Evolutionary conservation across 2,113 vertebrate species (phyloP), one percentile per base, ranked within the genome.

Genomic region (Psilopogon haemacephalus): DNA sequence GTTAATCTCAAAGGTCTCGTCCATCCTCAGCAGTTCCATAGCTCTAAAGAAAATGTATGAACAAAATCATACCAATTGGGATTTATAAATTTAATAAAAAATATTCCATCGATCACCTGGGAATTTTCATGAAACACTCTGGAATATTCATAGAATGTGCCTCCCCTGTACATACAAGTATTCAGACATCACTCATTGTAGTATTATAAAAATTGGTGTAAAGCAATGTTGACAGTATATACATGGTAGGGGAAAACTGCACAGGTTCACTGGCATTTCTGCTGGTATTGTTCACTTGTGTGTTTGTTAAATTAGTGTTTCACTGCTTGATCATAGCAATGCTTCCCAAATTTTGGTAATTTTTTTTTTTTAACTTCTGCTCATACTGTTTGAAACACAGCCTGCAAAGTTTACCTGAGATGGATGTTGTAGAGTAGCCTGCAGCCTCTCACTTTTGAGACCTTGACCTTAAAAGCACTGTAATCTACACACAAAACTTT

Each of bases 201-300:
- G 24, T 48, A 15, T 28, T 78, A 42, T 33, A 56, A 84, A 90
- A 92, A 55, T 19, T 56, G 83, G 38, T 4, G 4, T 24, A 75
- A 89, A 79, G 26, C 6, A 12, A 69, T n/a, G 27, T 35, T 86
- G 38, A 44, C 52, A 23, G 18, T 67, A 46, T 17, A 59, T 30
- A 68, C 38, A 23, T 3, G 17, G 23, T 37, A 60, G 63, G 17
- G 60, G 60, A 68, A 75, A 3, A 84, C 52, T 68, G 20, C 27
- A 88, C 90, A 30, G 13, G 20, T 21, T 24, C 3, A 0, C 72
- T 81, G 1, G 0, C 44, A 20, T 68, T 91, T 70, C n/a, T 73
- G 58, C 0, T 3, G 48, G n/a, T 38, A 14, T 78, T 0, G 0
- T 21, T 81, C 46, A 16, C 11, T 28, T 28, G 48, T 26, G 18